Evolutionary conservation across 2,888 invertebrate genomes (phyloP), one percentile per base, ranked within the genome.

Genomic region (Urechis unicinctus): DNA sequence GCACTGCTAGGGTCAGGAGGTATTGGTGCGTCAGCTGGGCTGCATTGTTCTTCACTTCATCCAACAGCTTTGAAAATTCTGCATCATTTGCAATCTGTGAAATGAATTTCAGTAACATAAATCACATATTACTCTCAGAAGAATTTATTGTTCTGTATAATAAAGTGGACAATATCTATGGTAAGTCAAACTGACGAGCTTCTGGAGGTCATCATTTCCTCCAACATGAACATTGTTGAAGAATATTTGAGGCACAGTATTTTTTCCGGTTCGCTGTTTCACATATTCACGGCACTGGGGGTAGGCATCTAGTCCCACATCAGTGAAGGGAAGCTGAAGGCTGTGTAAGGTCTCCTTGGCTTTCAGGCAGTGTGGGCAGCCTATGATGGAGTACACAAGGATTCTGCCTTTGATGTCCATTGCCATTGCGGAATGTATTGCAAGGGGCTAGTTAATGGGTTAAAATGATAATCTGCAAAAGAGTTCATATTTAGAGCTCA

Each of bases 181-280:
- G n/a, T n/a, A n/a, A n/a, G n/a, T n/a, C n/a, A n/a, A n/a, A 54
- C 65, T 60, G 58, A 77, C 78, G 69, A 75, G 58, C 44, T 61
- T 58, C 52, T 76, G 70, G 2, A 79, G 64, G 28, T 75, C 73
- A 17, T 70, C 71, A 56, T 74, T 75, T 46, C 78, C 75, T 22
- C 77, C 77, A 43, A 79, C 68, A 57, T 75, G 72, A 25, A 62
- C 62, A 31, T 68, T 69, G 61, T 78, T 78, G 67, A 78, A 78
- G 66, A 77, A 79, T 28, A 79, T 74, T 60, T 79, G 79, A 1
- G 79, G 79, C 5, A 78, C 73, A 3, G 70, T 72, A 26, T 67
- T 66, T 52, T 66, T 74, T 22, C 68, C 70, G 1, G 74, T 71
- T 43, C 66, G 62, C 25, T 61, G 55, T 58, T 67, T 65, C 48